Base-by-base conservation (phyloP, 2,888 invertebrate species). In the Aleiodes leptofemur region DNA sequence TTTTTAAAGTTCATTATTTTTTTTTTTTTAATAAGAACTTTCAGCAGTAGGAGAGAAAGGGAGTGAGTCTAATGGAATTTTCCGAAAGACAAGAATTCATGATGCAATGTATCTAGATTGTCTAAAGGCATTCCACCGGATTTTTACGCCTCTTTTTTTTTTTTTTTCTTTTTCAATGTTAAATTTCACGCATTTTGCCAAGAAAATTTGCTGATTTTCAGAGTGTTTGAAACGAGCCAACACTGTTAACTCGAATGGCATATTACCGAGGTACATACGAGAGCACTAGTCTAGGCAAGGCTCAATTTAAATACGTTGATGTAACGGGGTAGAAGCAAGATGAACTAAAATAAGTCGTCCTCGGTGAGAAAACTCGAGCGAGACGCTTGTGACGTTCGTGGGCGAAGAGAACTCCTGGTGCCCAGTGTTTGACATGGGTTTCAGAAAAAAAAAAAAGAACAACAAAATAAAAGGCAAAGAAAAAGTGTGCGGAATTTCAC, bases 231-330 rank as follows among this genome's bases (percentile, higher is more conserved):
- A 43, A 0, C 74, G 68, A 75, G 77, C 73, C 79, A 73, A 76
- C 14, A 16, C 61, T 43, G n/a, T 66, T 48, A 66, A 23, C 13
- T 23, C 29, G 66, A 23, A 29, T 50, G 71, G 70, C 66, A 59
- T 50, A 51, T 14, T 61, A 48, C 72, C 77, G 43, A 73, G 72
- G 77, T 76, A 74, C 78, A 78, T 76, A 77, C 79, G 76, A 76
- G 78, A 11, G 29, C 23, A 29, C 48, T 48, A 29, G 83, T 82
- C 83, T 82, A 82, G 82, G 83, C 80, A 79, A 82, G 80, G 81
- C 82, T 81, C 79, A 79, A 83, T 82, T 83, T 82, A 83, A 82
- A 83, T 83, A 80, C 82, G 81, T 82, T 82, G 82, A 79, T 83
- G 83, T 82, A 83, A 78, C 81, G 31, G 43, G 31, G 68, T 55